Percentiles rank a stretch among this genome's conserved stretches.
These are phyloP conservation scores for Microcebus ravelobensis DNA, from an alignment of 2,113 vertebrate species.

Conservation along the genomic window DNA sequence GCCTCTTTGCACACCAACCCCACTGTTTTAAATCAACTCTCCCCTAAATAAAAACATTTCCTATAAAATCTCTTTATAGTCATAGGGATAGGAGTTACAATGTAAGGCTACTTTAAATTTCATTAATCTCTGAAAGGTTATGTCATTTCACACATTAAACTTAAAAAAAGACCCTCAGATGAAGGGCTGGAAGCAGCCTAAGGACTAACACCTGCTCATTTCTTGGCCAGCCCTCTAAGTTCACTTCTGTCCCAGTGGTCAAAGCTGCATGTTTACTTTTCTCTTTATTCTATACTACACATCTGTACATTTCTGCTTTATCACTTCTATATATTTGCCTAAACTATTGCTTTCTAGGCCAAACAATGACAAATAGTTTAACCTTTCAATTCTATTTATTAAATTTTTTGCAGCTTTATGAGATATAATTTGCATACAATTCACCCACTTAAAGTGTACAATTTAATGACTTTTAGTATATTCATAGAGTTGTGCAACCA, in stretches of 20 bases:
- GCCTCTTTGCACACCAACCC: neutral
- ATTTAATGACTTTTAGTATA: neutral
- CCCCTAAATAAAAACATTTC: neutral
- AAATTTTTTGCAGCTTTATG: conserved; percentile 1
- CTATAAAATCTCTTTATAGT: neutral
- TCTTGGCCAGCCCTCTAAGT: neutral
- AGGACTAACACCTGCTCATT: neutral
- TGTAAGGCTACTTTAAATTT: neutral
- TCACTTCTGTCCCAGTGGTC: neutral
- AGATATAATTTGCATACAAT: neutral
- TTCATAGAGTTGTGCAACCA: neutral
- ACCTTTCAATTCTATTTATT: neutral
- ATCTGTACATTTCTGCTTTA: neutral
- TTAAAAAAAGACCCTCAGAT: neutral
- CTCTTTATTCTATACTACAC: neutral
- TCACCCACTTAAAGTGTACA: neutral
- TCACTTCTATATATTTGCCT: neutral
- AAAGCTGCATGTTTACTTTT: neutral
- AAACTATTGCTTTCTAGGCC: neutral
- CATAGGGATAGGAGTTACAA: neutral
- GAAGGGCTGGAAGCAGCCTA: neutral
- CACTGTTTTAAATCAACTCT: neutral
- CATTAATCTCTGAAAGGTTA: conserved; percentile 39
- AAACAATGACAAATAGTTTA: neutral
- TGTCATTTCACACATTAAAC: neutral